Base-by-base conservation (phyloP, 2,797 vertebrate species). In the Lepilemur septentrionalis region DNA sequence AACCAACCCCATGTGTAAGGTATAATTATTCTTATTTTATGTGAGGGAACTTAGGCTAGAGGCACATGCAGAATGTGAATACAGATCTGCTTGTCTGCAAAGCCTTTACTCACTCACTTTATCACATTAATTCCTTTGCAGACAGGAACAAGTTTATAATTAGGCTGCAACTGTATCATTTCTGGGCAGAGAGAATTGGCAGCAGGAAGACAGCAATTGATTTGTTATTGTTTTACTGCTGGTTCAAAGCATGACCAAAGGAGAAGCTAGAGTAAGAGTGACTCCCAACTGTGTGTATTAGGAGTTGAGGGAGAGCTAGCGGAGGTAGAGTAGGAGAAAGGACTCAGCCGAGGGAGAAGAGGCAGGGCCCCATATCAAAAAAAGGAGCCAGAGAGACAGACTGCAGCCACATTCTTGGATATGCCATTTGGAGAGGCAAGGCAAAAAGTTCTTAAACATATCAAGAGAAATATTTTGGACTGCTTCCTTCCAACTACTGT, bases 221-320 rank as follows among this genome's bases (percentile, higher is more conserved):
- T 18, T n/a, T 50, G 7, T 4, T 55, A 17, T 67, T 82, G 9
- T 35, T 86, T 67, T 57, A n/a, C 13, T 38, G n/a, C 41, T 72
- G 12, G 50, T 38, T 87, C 32, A 65, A 17, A 23, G 11, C 14
- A 46, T 13, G 3, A 4, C 32, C 38, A 81, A n/a, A 89, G 52
- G 59, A 67, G 11, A 73, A 81, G 20, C 11, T 28, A 50, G 48
- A 38, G 22, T 13, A 32, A n/a, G 43, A 76, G 12, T n/a, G 41
- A 48, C 2, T 83, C 25, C 10, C 4, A 0, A 25, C 7, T 30
- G 0, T 18, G 32, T 48, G 18, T 32, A 25, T 41, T 38, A 13
- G 11, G 6, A 4, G 4, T 12, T 7, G 13, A 14, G 5, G 5
- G n/a, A 5, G 12, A 2, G 4, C 5, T 30, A 2, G 12, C 38